phyloP scores from a whole-genome alignment of 2,113 vertebrate species.

The Cyphomyrus plagiostoma region DNA sequence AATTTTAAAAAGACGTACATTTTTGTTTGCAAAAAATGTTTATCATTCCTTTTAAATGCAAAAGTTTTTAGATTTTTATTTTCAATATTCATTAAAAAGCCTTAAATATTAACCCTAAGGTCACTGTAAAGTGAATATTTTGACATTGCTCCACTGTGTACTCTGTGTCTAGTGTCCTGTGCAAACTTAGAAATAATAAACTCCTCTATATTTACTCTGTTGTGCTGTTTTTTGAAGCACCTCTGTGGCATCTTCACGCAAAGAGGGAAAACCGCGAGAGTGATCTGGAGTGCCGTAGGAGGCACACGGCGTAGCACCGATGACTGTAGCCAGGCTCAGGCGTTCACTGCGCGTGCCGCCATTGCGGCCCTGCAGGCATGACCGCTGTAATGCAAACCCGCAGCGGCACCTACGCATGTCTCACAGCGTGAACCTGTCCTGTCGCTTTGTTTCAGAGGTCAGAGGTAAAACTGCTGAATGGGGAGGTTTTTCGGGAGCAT shows the following conservation, averaged over 20 bases:
- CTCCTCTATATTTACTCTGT: neutral
- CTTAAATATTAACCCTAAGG: slow-evolving; percentile 10
- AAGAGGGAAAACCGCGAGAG: neutral
- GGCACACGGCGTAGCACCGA: neutral
- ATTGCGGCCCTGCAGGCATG: neutral
- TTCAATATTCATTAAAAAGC: slow-evolving; percentile 12
- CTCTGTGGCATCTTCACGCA: neutral
- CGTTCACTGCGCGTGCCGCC: neutral
- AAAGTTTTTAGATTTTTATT: neutral
- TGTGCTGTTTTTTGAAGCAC: slow-evolving; percentile 7
- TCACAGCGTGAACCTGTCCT: slow-evolving; percentile 5
- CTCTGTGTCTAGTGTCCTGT: slow-evolving; percentile 3
- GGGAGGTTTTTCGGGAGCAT: slow-evolving; percentile 67
- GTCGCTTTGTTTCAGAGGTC: slow-evolving; percentile 67
- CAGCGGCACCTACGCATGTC: neutral
- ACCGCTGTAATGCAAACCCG: neutral
- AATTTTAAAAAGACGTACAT: slow-evolving; percentile 20
- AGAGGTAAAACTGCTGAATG: slow-evolving; percentile 72
- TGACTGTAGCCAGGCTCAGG: neutral
- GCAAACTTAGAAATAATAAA: slow-evolving; percentile 14
- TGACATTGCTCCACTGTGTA: slow-evolving; percentile 13
- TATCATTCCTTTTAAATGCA: neutral
- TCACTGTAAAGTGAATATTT: slow-evolving; percentile 30
- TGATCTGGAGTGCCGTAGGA: neutral
- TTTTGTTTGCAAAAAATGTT: neutral